Percentiles rank a stretch among this genome's conserved stretches.
These are phyloP conservation scores for Sesamia nonagrioides DNA, from an alignment of 1,140 invertebrate species.

Conservation along the genomic window DNA sequence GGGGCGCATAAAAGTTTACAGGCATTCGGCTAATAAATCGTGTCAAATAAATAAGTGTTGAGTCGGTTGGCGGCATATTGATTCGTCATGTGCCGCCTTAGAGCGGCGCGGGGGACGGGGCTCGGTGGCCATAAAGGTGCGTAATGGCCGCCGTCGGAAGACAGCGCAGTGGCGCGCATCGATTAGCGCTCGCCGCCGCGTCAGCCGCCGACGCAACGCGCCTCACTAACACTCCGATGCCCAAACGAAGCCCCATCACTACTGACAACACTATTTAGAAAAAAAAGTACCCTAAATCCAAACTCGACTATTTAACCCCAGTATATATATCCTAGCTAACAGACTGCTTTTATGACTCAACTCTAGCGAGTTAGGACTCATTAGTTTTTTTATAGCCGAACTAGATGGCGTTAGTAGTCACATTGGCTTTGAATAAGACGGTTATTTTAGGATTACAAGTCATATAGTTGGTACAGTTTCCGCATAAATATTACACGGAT, in stretches of 20 bases:
- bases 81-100: constrained; percentile 86
- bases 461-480: constrained; percentile 22
- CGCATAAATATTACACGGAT: constrained; percentile 32
- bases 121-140: constrained; percentile 84
- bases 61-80: constrained; percentile 86
- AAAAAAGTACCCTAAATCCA: background rate
- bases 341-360: constrained; percentile 7
- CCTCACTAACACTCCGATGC: constrained; percentile 48
- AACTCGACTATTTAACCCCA: constrained; percentile 36
- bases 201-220: constrained; percentile 82
- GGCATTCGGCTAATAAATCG: constrained; percentile 86
- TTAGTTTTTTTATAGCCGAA: constrained; percentile 35
- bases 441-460: constrained; percentile 47
- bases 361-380: constrained; percentile 14
- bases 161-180: constrained; percentile 86
- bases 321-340: background rate
- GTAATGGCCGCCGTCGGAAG: constrained; percentile 85
- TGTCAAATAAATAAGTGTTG: constrained; percentile 87
- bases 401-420: constrained; percentile 57
- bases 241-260: constrained; percentile 36
- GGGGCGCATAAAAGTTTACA: constrained; percentile 85
- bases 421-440: constrained; percentile 11
- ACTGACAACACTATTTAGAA: background rate
- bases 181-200: constrained; percentile 79
- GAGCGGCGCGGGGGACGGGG: constrained; percentile 68